Conservation (phyloP, 2,888 invertebrate species). For the Eilema caniola region DNA sequence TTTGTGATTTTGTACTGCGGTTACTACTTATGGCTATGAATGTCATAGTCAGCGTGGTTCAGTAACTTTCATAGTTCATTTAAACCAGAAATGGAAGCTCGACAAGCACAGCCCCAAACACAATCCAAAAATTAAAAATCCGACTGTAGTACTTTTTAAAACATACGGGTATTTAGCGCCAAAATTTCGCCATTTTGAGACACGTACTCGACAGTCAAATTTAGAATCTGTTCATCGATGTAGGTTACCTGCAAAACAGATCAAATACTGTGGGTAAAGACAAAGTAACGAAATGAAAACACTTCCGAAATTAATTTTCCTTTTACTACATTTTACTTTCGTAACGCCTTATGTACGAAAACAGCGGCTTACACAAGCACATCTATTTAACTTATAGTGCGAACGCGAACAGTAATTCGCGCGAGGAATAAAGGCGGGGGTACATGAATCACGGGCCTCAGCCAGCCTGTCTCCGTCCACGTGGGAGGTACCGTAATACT, state of each 20-base stretch:
- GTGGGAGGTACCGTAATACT: slow-evolving; percentile 57
- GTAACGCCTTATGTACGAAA: background rate
- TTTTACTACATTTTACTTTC: background rate
- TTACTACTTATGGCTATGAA: background rate
- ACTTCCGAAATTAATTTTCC: background rate
- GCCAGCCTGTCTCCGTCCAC: slow-evolving; percentile 54
- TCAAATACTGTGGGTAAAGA: too few species aligned
- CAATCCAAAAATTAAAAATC: background rate
- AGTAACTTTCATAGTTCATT: background rate
- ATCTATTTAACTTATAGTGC: slow-evolving; percentile 21
- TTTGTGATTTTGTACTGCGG: background rate
- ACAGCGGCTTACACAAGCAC: background rate
- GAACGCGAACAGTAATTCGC: slow-evolving; percentile 28
- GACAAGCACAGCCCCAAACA: background rate
- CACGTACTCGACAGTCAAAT: background rate
- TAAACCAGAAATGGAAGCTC: background rate
- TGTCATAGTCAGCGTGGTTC: background rate
- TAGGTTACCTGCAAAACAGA: too few species aligned
- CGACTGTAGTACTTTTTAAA: background rate
- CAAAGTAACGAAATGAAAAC: too few species aligned
- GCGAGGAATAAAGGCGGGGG: slow-evolving; percentile 28
- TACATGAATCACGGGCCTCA: slow-evolving; percentile 51
- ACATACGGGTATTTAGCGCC: background rate
- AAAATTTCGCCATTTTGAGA: too few species aligned
- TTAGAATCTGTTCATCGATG: background rate